Percentiles rank a stretch among this genome's conserved stretches.
Conservation (phyloP, 2,888 invertebrate genomes). For the Dryococelus australis region DNA sequence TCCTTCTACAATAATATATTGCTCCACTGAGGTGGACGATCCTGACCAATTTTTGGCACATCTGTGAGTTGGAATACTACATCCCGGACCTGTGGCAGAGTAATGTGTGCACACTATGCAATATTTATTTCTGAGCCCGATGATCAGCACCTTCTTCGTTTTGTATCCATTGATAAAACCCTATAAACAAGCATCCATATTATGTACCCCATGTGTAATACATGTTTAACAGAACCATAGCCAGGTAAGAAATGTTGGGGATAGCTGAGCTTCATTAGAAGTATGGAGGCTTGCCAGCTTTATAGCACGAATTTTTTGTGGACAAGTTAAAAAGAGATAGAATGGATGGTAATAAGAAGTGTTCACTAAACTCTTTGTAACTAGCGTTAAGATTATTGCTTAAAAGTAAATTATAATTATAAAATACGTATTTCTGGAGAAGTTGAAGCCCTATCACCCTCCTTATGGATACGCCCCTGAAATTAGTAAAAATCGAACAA, state of each 20-base stretch:
- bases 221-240: background rate
- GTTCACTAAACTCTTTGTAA: too few species aligned
- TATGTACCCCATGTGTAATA: too few species aligned
- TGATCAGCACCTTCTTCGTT: conserved; percentile 27
- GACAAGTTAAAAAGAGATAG: too few species aligned
- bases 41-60: conserved; percentile 29
- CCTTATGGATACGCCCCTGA: too few species aligned
- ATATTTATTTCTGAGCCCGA: conserved; percentile 30
- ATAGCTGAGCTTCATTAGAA: background rate
- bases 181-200: background rate
- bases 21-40: conserved; percentile 25
- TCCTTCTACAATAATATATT: conserved; percentile 28
- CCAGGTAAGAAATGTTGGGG: background rate
- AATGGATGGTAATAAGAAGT: too few species aligned
- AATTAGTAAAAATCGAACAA: too few species aligned
- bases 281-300: background rate
- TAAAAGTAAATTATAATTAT: too few species aligned
- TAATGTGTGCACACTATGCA: conserved; percentile 23
- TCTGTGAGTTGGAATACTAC: background rate
- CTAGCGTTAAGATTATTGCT: too few species aligned
- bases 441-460: too few species aligned
- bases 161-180: conserved; percentile 20
- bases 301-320: background rate
- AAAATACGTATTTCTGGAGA: too few species aligned
- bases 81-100: background rate